Evolutionary conservation across 2,113 vertebrate genomes (phyloP).

Genomic region (Dromiciops gliroides): DNA sequence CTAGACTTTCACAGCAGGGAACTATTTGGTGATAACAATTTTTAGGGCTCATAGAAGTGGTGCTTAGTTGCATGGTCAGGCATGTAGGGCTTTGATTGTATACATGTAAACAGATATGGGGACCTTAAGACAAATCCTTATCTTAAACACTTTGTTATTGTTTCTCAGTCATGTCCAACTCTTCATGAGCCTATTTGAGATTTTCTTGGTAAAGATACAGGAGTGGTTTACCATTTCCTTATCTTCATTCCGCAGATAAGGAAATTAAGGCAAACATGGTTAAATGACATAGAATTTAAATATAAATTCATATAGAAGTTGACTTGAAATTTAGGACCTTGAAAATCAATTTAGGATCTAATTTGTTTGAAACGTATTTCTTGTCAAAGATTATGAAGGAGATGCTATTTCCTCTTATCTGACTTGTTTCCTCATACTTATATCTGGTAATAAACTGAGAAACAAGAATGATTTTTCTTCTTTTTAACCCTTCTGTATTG

Average conservation of each 20-base stretch:
- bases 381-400: not conserved
- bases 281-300: not conserved
- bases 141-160: not conserved
- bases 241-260: too few relatives aligned
- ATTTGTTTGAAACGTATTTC: constrained; percentile 17
- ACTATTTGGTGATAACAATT: not conserved
- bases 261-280: too few relatives aligned
- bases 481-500: not conserved
- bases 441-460: not conserved
- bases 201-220: not conserved
- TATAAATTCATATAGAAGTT: not conserved
- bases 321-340: constrained; percentile 24
- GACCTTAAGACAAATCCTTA: constrained; percentile 10
- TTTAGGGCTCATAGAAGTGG: not conserved
- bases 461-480: not conserved
- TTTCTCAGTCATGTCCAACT: not conserved
- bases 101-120: not conserved
- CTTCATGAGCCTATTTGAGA: not conserved
- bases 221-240: too few relatives aligned
- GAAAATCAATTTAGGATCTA: constrained; percentile 29
- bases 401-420: not conserved
- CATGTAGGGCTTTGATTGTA: not conserved
- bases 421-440: not conserved
- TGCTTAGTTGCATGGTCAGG: not conserved
- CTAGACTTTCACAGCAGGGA: constrained; percentile 32